Base-by-base conservation (phyloP, 1,140 invertebrate species). In the Leptinotarsa defecta region DNA sequence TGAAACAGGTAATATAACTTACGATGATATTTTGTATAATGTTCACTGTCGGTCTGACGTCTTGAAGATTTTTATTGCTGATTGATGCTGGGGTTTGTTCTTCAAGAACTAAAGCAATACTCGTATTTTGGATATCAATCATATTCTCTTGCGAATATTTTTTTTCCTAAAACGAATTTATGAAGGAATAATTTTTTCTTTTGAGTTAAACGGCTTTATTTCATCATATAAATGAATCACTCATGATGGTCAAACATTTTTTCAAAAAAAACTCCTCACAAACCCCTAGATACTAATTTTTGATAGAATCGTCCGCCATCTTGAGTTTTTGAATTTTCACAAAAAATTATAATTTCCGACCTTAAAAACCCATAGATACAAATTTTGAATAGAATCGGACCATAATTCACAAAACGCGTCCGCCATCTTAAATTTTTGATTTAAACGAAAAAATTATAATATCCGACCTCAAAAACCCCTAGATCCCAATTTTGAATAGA, bases 21-120 rank as follows among this genome's bases (percentile, higher is more conserved):
- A 67, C 65, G 22, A 34, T 67, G 65, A 67, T 27, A 67, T 67
- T 67, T 34, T 67, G 65, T 67, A 67, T 22, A 67, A 67, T 24
- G 34, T 67, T 67, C 34, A 27, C 65, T 67, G 19, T 67, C 22
- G 65, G 22, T 27, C 34, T 67, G 65, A 67, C 20, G 22, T 67
- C 65, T 27, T 34, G 22, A 27, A 24, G 13, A 67, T 22, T 67
- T 67, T 67, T 34, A 67, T 67, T 67, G 22, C 65, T 34, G 34
- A 22, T 67, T 57, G 49, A 57, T 57, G 13, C 49, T 57, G 49
- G 49, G 34, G 22, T 67, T 67, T 67, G 65, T 67, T 67, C 34
- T 67, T 67, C 65, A 67, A 17, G n/a, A 67, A 67, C 34, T 34
- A 34, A 34, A 27, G 34, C 22, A 34, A 67, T 67, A 24, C 65